Percentiles rank a stretch among this genome's conserved stretches.
These are phyloP conservation scores for Calliphora vomitoria DNA, from an alignment of 2,888 invertebrate genomes.

Conservation along the genomic window DNA sequence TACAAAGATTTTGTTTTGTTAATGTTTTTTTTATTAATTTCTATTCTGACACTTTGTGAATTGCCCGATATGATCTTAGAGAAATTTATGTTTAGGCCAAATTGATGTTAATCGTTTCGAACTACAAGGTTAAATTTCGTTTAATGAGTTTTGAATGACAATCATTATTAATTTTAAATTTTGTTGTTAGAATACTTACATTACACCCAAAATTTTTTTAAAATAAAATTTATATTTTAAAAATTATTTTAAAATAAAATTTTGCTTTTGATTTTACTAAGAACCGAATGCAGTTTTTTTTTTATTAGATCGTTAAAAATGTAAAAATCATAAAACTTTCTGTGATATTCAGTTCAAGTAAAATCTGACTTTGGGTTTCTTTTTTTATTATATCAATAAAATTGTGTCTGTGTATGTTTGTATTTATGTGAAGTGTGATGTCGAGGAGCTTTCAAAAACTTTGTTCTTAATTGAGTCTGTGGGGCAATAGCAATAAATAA, in stretches of 20 bases:
- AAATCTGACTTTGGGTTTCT: conserved; percentile 81
- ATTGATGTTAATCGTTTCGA: background rate
- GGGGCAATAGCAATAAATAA: conserved; percentile 24
- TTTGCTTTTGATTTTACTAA: conserved; percentile 82
- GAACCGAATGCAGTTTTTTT: conserved; percentile 77
- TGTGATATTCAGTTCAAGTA: conserved; percentile 77
- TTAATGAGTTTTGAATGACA: conserved; percentile 61
- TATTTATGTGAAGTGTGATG: conserved; percentile 48
- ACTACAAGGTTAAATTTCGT: conserved; percentile 60
- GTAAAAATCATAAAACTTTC: conserved; percentile 60
- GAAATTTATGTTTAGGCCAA: background rate
- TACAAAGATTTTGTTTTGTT: no score
- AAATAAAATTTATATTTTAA: conserved; percentile 84
- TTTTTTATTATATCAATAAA: conserved; percentile 16
- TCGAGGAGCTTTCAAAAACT: conserved; percentile 26
- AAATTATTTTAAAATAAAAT: conserved; percentile 84
- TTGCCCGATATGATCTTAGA: background rate
- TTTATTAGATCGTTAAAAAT: conserved; percentile 41
- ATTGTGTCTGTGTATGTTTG: background rate
- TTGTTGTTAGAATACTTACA: conserved; percentile 81
- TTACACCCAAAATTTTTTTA: conserved; percentile 84
- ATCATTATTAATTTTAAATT: conserved; percentile 54
- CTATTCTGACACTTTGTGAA: background rate
- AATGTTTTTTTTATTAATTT: no score
- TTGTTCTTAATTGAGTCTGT: conserved; percentile 53